phyloP scores from a whole-genome alignment of 2,888 invertebrate species.

The Drosophila emarginata region DNA sequence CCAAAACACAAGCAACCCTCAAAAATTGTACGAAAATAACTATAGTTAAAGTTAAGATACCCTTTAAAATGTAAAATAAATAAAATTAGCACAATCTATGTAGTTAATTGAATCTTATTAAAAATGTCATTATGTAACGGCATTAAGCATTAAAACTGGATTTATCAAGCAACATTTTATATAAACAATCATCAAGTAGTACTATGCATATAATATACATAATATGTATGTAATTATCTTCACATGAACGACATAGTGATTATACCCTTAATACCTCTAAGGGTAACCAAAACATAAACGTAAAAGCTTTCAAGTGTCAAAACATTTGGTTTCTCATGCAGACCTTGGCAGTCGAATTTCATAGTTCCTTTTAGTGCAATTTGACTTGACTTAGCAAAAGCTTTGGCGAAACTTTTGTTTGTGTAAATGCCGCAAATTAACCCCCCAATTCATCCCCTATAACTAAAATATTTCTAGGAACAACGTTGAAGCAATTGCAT shows the following conservation, averaged over 20 bases:
- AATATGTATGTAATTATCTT: not conserved
- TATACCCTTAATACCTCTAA: not conserved
- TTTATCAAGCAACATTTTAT: no score
- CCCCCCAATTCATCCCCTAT: slow-evolving; percentile 37
- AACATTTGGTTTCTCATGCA: slow-evolving; percentile 45
- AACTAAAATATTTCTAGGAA: slow-evolving; percentile 18
- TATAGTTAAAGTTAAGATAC: slow-evolving; percentile 1
- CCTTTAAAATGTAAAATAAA: slow-evolving; percentile 14
- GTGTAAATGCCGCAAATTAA: slow-evolving; percentile 46
- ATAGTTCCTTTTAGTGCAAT: slow-evolving; percentile 26
- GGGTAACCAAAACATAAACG: slow-evolving; percentile 32
- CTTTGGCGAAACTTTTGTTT: slow-evolving; percentile 39
- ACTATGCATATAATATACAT: no score
- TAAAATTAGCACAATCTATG: no score
- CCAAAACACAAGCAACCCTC: slow-evolving; percentile 51
- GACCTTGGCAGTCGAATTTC: slow-evolving; percentile 48
- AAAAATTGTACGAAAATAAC: not conserved
- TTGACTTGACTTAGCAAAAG: slow-evolving; percentile 39
- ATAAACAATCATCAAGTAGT: no score
- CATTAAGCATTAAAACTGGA: no score
- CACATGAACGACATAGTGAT: not conserved
- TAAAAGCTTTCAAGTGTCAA: slow-evolving; percentile 52
- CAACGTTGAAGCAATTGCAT: slow-evolving; percentile 49
- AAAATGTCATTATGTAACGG: no score
- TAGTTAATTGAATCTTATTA: no score